A percentile compares a stretch with the other conserved stretches of the same genome.
These are phyloP conservation scores for Centruroides sculpturatus DNA, from an alignment of 1,140 invertebrate genomes.

Conservation along the genomic window DNA sequence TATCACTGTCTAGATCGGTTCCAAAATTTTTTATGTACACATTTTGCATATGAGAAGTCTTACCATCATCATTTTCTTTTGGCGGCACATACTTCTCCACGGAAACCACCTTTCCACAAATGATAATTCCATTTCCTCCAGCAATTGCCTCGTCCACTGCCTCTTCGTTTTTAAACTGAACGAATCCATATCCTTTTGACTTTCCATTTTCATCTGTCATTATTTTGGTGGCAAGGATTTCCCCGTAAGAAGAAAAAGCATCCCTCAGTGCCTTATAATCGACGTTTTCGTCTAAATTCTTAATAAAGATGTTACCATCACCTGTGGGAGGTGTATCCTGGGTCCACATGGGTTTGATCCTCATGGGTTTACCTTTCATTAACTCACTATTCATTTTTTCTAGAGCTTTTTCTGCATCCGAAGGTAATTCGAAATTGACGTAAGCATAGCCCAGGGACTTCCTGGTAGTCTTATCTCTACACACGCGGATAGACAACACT, in stretches of 20 bases:
- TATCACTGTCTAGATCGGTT: slow-evolving; percentile 76
- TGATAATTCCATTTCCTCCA: slow-evolving; percentile 77
- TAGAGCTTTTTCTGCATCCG: slow-evolving; percentile 91
- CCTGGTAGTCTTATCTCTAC: slow-evolving; percentile 89
- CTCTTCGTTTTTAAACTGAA: slow-evolving; percentile 99
- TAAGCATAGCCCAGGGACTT: slow-evolving; percentile 96
- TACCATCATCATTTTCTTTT: slow-evolving; percentile 89
- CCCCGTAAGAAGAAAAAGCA: slow-evolving; percentile 97
- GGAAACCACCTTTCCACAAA: slow-evolving; percentile 80
- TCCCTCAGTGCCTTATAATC: slow-evolving; percentile 99
- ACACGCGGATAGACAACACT: slow-evolving; percentile 93
- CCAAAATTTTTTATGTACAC: slow-evolving; percentile 99
- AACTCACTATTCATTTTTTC: slow-evolving; percentile 99
- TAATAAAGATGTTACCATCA: slow-evolving; percentile 98
- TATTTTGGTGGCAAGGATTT: slow-evolving; percentile 96
- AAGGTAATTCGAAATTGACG: slow-evolving; percentile 97
- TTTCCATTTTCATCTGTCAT: slow-evolving; percentile 90
- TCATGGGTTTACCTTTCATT: slow-evolving; percentile 88
- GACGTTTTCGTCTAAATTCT: slow-evolving; percentile 93
- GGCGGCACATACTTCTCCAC: slow-evolving; percentile 96
- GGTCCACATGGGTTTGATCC: slow-evolving; percentile 94
- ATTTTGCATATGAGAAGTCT: slow-evolving; percentile 95
- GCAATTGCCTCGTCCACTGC: slow-evolving; percentile 75
- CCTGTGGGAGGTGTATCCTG: slow-evolving; percentile 88
- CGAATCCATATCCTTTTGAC: slow-evolving; percentile 97